Conservation (phyloP, 2,888 invertebrate genomes). For the Heteromurus nitidus region DNA sequence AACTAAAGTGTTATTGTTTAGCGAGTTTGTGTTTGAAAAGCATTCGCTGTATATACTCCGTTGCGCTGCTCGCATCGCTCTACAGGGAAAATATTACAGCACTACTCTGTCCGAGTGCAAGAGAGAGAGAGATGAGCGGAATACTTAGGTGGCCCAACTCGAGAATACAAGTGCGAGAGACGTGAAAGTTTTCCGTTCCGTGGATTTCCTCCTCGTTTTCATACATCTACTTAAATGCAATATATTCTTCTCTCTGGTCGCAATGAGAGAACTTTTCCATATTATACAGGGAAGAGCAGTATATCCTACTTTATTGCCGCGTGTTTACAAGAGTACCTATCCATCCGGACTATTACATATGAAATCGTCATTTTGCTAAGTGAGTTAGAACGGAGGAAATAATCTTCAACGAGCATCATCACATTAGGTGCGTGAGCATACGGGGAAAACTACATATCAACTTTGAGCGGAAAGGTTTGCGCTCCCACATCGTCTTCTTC, state of each 20-base stretch:
- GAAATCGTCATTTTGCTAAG: conserved; percentile 58
- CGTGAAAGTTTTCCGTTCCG: too few species aligned
- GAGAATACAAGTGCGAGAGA: too few species aligned
- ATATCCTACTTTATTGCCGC: too few species aligned
- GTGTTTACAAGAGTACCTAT: too few species aligned
- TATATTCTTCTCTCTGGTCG: background rate
- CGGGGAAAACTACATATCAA: background rate
- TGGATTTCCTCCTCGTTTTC: background rate
- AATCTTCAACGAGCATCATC: conserved; percentile 35
- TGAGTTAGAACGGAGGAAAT: conserved; percentile 39
- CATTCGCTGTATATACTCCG: background rate
- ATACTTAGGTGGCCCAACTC: conserved; percentile 1
- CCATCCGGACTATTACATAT: conserved; percentile 39
- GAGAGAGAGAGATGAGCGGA: conserved; percentile 1
- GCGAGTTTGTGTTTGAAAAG: conserved; percentile 17
- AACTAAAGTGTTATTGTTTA: conserved; percentile 7
- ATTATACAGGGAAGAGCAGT: too few species aligned
- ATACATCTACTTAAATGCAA: background rate
- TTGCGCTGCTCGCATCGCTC: conserved; percentile 30
- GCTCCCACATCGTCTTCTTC: too few species aligned
- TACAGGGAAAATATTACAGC: conserved; percentile 42
- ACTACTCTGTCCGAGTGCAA: background rate
- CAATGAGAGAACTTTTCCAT: too few species aligned
- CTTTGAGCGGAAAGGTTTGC: too few species aligned
- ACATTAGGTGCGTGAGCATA: background rate